A percentile compares a stretch with the other conserved stretches of the same genome.
phyloP scores from a whole-genome alignment of 2,888 invertebrate species.

The Trissoscelio sp. region DNA sequence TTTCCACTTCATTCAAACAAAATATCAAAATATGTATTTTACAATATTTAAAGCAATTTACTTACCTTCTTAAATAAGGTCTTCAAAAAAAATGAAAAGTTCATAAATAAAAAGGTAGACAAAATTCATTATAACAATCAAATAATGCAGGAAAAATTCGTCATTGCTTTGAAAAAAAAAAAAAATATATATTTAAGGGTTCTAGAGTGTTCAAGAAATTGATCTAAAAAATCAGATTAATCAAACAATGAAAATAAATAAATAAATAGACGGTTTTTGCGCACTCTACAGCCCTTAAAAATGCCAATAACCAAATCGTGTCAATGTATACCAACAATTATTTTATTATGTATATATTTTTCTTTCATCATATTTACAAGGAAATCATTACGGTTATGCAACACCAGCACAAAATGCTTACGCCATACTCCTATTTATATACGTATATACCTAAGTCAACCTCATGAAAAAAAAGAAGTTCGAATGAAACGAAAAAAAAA shows the following conservation, averaged over 20 bases:
- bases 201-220: background rate
- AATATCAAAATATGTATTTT: background rate
- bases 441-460: conserved; percentile 39
- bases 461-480: conserved; percentile 25
- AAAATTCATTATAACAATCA: no score
- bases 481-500: conserved; percentile 9
- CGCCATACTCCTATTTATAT: conserved; percentile 48
- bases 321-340: conserved; percentile 58
- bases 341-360: conserved; percentile 52
- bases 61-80: no score
- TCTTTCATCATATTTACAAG: conserved; percentile 56
- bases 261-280: no score
- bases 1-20: background rate
- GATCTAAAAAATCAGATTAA: background rate
- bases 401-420: conserved; percentile 58
- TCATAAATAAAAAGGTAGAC: no score
- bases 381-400: conserved; percentile 62
- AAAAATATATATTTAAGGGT: background rate
- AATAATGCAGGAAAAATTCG: no score
- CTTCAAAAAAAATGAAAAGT: no score
- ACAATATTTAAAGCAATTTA: no score
- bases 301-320: conserved; percentile 42
- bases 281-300: no score
- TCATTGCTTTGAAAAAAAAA: background rate
- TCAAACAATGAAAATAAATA: no score